A percentile compares a stretch with the other conserved stretches of the same genome.
These are phyloP conservation scores for Yponomeuta cagnagella DNA, from an alignment of 2,888 invertebrate species.

Conservation along the genomic window DNA sequence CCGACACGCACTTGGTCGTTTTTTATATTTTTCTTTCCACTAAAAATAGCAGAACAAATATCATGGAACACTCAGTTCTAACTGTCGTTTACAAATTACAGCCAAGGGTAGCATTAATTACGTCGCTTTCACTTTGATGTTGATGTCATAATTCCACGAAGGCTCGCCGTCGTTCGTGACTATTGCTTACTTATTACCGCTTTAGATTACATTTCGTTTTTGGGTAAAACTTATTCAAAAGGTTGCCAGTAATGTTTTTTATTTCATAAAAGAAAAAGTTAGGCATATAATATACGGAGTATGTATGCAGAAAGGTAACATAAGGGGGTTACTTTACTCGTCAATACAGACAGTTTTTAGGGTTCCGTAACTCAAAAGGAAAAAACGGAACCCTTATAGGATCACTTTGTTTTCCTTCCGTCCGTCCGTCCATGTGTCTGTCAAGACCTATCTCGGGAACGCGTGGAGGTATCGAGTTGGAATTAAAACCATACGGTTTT, in stretches of 20 bases:
- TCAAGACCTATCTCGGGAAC: too few relatives aligned
- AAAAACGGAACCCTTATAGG: too few relatives aligned
- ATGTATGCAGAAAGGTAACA: too few relatives aligned
- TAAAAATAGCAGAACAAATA: slow-evolving; percentile 4
- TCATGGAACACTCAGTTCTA: slow-evolving; percentile 15
- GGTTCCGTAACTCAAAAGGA: too few relatives aligned
- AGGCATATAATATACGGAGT: too few relatives aligned
- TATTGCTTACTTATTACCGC: neutral
- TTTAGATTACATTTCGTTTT: slow-evolving; percentile 4
- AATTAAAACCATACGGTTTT: too few relatives aligned
- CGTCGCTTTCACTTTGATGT: slow-evolving; percentile 26
- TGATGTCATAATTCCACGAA: slow-evolving; percentile 21
- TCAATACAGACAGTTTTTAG: neutral
- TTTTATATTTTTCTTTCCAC: neutral
- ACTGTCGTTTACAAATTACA: slow-evolving; percentile 28
- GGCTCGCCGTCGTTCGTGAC: slow-evolving; percentile 12
- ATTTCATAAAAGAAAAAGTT: too few relatives aligned
- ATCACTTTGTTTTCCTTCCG: too few relatives aligned
- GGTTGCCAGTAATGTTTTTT: too few relatives aligned
- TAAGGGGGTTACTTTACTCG: neutral
- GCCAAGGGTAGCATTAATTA: slow-evolving; percentile 26
- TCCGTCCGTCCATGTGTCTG: too few relatives aligned
- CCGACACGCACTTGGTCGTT: too few relatives aligned
- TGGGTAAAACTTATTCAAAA: neutral
- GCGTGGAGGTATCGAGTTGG: too few relatives aligned